Base-by-base conservation (phyloP, 2,113 vertebrate species). In the Anarhynchus alexandrinus region DNA sequence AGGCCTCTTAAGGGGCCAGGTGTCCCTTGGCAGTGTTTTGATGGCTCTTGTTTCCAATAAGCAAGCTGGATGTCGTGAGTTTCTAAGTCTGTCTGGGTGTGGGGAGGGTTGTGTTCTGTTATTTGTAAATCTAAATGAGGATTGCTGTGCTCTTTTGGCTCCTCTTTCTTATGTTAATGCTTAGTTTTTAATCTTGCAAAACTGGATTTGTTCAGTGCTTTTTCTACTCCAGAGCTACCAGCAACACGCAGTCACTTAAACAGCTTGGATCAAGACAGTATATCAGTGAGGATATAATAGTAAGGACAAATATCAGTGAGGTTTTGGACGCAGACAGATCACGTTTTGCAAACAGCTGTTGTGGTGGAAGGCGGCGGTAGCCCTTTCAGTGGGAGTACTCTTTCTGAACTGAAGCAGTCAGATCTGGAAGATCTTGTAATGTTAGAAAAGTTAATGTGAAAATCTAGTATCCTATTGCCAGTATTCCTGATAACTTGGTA, bases 1-100 rank as follows among this genome's bases (percentile, higher is more conserved):
- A 94, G 95, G 97, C 86, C 91, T 91, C 86, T 84, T 43, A 30
- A 91, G 94, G 83, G 96, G 80, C 94, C 94, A 94, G 94, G 95
- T 96, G 93, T 96, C 95, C 67, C 71, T 72, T 93, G 78, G 90
- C 85, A 93, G 84, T 25, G 5, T 93, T 96, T 64, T 77, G 42
- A 55, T 77, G 19, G 54, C 70, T 95, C 57, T 72, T 12, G 21
- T 89, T 92, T 91, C 54, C 72, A 76, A 82, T 72, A 77, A 87
- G 49, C 40, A 89, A 49, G 54, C 70, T 94, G 86, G 40, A 59
- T 82, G 30, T 52, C 72, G 43, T 16, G 61, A 82, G 34, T 91
- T 87, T 74, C 25, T 58, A 21, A 61, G 36, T 64, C 6, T 5
- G 20, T 52, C 52, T 84, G 88, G 61, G 10, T 67, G 58, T 64